Conservation (phyloP, 2,888 invertebrate genomes). For the Ormyrus pomaceus region DNA sequence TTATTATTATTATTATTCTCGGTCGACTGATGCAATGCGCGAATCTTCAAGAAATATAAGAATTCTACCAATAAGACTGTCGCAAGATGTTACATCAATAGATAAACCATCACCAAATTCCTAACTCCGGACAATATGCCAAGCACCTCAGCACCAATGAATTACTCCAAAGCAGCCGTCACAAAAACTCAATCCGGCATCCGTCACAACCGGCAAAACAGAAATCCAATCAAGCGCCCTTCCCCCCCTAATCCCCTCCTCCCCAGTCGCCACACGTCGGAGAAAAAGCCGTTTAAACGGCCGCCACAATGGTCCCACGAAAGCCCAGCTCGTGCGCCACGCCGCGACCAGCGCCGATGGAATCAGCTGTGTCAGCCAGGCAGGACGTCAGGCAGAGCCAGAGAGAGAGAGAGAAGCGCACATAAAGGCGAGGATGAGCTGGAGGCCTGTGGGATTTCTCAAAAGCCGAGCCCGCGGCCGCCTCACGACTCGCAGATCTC, state of each 20-base stretch:
- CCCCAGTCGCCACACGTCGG: too few relatives aligned
- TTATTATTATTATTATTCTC: too few relatives aligned
- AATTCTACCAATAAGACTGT: too few relatives aligned
- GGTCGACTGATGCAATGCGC: too few relatives aligned
- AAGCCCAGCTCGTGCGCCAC: background rate
- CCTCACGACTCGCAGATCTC: conserved; percentile 39
- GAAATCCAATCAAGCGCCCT: conserved; percentile 24
- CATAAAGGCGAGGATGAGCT: conserved; percentile 37
- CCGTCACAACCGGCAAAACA: background rate
- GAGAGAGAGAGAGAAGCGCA: background rate
- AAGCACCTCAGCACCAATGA: too few relatives aligned
- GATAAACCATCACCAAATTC: too few relatives aligned
- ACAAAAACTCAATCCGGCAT: too few relatives aligned
- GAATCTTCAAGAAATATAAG: too few relatives aligned
- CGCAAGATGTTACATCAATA: too few relatives aligned
- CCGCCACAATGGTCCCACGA: background rate
- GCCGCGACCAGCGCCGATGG: conserved; percentile 13
- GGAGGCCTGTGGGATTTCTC: conserved; percentile 4
- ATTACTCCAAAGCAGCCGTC: too few relatives aligned
- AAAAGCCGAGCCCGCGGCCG: conserved; percentile 31
- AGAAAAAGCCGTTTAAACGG: too few relatives aligned
- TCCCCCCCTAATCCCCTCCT: conserved; percentile 6
- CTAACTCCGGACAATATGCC: too few relatives aligned
- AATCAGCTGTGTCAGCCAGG: conserved; percentile 30
- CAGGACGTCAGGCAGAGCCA: conserved; percentile 18